Evolutionary conservation across 2,113 vertebrate genomes (phyloP), one percentile per base, ranked within the genome.

Genomic region (Puffinus mauretanicus): DNA sequence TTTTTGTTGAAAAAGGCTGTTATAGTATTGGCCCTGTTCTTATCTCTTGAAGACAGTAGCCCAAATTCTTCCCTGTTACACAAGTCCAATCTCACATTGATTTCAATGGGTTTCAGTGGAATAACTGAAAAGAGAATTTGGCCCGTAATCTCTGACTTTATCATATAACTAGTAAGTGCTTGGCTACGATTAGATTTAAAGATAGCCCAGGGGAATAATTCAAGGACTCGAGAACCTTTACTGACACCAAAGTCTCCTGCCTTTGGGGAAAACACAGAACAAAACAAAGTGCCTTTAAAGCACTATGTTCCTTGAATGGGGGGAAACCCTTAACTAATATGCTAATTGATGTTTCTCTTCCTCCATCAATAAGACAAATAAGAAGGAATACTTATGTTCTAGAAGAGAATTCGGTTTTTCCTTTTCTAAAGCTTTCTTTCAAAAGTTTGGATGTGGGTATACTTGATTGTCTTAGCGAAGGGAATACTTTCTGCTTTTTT

Each of bases 1-100:
- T 4, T 84, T 90, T 77, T 83, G 70, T 29, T 80, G 13, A 34
- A 70, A 64, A 89, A 58, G n/a, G 22, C 18, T 77, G 42, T 54
- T 93, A n/a, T 17, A 44, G 11, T 93, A 97, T 96, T 96, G 94
- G 96, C n/a, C 93, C 87, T 29, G 13, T 82, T 91, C 96, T 97
- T 97, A 96, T 97, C 97, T 95, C 82, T 70, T 73, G 38, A 61
- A 90, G 78, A 80, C 96, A 96, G 84, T 95, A 79, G 81, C 84
- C 95, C 91, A 90, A 90, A 90, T 88, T 94, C 91, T 90, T 47
- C 64, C 51, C 70, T 87, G 24, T 64, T 93, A 82, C 89, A 95
- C 55, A 83, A 91, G 78, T 97, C 87, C 75, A 96, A 96, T 95
- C 94, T 90, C 89, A 90, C 86, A 97, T 97, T 95, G 96, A 97